These are phyloP conservation scores for Patiria pectinifera DNA, from an alignment of 53 echinoderm and acorn worm species.

Conservation along the genomic window DNA sequence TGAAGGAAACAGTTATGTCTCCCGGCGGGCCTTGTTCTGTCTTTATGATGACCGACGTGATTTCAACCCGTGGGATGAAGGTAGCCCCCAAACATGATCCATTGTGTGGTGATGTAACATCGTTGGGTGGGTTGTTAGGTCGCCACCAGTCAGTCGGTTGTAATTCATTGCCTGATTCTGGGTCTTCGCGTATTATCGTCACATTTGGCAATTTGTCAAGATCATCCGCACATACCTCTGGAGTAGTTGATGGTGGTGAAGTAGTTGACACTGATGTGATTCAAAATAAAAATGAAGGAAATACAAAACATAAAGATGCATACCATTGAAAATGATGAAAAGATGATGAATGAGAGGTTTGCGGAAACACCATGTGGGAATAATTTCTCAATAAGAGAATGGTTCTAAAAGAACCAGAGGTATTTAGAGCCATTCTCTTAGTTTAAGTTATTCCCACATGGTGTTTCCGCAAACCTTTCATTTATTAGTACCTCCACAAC, in stretches of 20 bases:
- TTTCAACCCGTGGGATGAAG: not conserved
- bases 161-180: not conserved
- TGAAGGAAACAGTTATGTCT: constrained; percentile 7
- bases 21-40: not conserved
- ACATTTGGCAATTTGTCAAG: not conserved
- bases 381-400: too few relatives aligned
- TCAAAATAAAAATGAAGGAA: not conserved
- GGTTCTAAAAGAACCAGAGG: too few relatives aligned
- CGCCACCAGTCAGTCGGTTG: constrained; percentile 6
- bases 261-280: constrained; percentile 7
- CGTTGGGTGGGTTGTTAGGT: not conserved
- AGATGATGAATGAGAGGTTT: too few relatives aligned
- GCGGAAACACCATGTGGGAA: too few relatives aligned
- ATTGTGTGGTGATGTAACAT: not conserved
- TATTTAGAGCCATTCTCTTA: too few relatives aligned
- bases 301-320: too few relatives aligned
- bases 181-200: not conserved
- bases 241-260: constrained; percentile 1
- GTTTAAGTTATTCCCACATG: too few relatives aligned
- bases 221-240: constrained; percentile 20
- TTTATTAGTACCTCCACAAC: too few relatives aligned
- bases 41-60: constrained; percentile 20
- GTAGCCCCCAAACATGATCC: not conserved
- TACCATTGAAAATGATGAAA: too few relatives aligned
- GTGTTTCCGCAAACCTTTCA: too few relatives aligned